Base-by-base conservation (phyloP, 2,113 vertebrate genomes). In the Hemiprocne comata region DNA sequence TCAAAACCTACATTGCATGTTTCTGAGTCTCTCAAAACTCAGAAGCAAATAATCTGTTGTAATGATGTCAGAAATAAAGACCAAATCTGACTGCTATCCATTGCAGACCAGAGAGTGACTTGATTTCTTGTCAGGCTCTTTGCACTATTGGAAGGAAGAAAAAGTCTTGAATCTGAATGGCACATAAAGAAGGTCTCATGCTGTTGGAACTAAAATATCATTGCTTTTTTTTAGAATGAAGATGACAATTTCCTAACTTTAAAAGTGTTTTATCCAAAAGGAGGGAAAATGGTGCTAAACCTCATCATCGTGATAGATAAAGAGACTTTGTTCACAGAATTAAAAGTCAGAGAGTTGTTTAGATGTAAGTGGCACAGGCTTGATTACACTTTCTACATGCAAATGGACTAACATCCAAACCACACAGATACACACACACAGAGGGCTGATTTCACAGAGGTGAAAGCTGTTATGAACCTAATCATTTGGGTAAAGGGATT, bases 301-400 rank as follows among this genome's bases (percentile, higher is more conserved):
- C 42, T 90, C 72, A 80, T 92, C 61, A 66, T 67, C 70, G 57
- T 91, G 87, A 72, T 76, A 95, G 70, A 72, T 89, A 57, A 87
- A 91, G 87, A 85, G 73, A 75, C 61, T 75, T 90, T 66, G 78
- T 34, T 44, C 66, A 31, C 38, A 34, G 44, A 91, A 87, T 79
- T 89, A 81, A 34, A 94, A 93, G 53, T 51, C 38, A 77, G 69
- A 54, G 36, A 80, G 46, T 17, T 95, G 65, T 92, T 85, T 79
- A 94, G 77, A 89, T 91, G 77, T 64, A 80, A 86, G 75, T 65
- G 89, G 53, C 53, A n/a, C 5, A 64, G 69, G 44, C 44, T 87
- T 76, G 87, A 93, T 93, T 81, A 72, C 84, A 79, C 17, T 73
- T 89, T 42, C 76, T 73, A 61, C 70, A 57, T 85, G 58, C 62